phyloP scores from a whole-genome alignment of 2,113 vertebrate genomes.

The Cisticola juncidis region DNA sequence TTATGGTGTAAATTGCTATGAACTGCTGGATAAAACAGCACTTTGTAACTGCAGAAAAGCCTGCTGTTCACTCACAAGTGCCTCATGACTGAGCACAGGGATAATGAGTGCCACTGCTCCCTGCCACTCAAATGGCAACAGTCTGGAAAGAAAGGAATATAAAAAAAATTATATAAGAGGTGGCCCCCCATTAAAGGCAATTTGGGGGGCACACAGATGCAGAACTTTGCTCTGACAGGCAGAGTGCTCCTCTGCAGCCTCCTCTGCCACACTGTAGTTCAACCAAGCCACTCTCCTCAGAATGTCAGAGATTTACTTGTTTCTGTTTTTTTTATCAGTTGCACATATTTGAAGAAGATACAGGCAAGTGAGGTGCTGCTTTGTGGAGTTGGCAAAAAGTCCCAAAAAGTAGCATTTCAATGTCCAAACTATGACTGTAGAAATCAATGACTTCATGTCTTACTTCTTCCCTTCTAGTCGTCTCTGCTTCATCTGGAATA shows the following conservation, averaged over 20 bases:
- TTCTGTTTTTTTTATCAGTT: background rate
- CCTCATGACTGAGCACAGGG: background rate
- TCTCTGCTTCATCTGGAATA: background rate
- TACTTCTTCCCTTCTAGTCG: background rate
- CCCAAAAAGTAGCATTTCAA: background rate
- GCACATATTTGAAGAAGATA: background rate
- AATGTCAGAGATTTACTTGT: background rate
- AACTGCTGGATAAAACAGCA: background rate
- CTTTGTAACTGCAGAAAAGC: background rate
- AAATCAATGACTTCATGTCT: background rate
- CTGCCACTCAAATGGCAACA: background rate
- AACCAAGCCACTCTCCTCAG: background rate
- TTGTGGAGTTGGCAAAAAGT: background rate
- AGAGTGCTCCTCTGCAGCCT: background rate
- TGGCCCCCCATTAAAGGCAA: rapidly evolving
- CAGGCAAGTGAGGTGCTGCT: background rate
- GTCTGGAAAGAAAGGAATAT: background rate
- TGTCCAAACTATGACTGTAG: background rate
- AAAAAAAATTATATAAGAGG: background rate
- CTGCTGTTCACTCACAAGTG: background rate
- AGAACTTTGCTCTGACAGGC: background rate
- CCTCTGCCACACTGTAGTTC: background rate
- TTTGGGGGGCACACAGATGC: rapidly evolving
- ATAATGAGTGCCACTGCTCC: background rate
- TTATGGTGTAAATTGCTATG: background rate